phyloP scores from a whole-genome alignment of 2,113 vertebrate genomes.

The Mustelus asterias region DNA sequence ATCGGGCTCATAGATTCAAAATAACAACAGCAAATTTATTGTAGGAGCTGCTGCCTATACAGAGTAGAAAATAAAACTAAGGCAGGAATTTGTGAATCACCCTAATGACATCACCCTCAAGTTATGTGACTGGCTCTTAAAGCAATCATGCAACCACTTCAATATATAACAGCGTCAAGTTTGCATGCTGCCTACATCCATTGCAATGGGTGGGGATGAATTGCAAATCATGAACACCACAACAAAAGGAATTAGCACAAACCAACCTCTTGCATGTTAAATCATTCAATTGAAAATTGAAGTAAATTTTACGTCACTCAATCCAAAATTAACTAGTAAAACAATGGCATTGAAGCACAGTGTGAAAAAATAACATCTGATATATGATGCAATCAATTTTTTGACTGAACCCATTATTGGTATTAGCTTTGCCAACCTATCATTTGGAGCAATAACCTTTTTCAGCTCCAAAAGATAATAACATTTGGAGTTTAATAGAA shows the following conservation, averaged over 20 bases:
- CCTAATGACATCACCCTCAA: too few relatives aligned
- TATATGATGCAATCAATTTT: neutral
- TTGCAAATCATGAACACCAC: too few relatives aligned
- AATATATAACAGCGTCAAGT: neutral
- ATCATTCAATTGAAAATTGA: neutral
- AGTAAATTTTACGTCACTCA: neutral
- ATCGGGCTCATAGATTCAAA: too few relatives aligned
- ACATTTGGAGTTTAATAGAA: neutral
- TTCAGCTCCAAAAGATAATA: neutral
- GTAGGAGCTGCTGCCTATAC: too few relatives aligned
- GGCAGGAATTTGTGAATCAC: too few relatives aligned
- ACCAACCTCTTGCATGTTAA: neutral
- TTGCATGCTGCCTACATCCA: neutral
- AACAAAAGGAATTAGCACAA: neutral
- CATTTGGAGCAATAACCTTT: neutral
- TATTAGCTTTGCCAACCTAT: neutral
- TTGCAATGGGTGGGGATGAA: neutral
- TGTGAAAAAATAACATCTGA: neutral
- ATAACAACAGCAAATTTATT: too few relatives aligned
- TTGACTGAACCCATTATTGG: neutral
- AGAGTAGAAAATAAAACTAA: too few relatives aligned
- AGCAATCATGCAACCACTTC: too few relatives aligned
- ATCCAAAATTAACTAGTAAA: neutral
- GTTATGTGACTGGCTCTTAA: too few relatives aligned
- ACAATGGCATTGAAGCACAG: neutral